Conservation (phyloP, 2,797 vertebrate genomes). For the Coreius guichenoti region DNA sequence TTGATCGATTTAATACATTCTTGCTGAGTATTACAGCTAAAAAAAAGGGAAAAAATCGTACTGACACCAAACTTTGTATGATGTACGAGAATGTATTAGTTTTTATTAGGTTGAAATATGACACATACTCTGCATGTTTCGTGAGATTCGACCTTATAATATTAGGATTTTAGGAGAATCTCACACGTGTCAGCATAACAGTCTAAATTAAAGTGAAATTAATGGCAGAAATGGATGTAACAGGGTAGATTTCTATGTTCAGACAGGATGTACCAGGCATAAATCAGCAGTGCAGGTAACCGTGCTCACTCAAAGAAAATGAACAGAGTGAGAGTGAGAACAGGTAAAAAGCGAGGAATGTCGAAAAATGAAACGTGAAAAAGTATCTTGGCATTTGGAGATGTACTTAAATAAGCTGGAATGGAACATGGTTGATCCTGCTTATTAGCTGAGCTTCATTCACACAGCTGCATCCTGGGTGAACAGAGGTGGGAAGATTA, state of each 20-base stretch:
- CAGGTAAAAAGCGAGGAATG: conserved; percentile 57
- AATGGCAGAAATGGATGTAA: conserved; percentile 7
- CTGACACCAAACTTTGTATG: neutral
- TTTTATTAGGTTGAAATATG: neutral
- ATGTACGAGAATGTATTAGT: neutral
- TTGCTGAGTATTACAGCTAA: neutral
- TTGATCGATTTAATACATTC: neutral
- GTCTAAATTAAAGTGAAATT: neutral
- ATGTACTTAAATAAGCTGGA: conserved; percentile 75
- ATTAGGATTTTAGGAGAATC: neutral
- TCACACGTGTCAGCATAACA: neutral
- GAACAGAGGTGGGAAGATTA: conserved; percentile 50
- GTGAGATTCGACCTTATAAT: neutral
- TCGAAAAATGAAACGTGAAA: conserved; percentile 30
- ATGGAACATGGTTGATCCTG: conserved; percentile 65
- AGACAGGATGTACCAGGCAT: conserved; percentile 64
- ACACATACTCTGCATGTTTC: neutral
- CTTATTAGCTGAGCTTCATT: conserved; percentile 56
- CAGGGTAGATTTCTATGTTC: conserved; percentile 11
- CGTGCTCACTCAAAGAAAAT: conserved; percentile 63
- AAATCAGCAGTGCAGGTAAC: conserved; percentile 69
- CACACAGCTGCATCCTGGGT: conserved; percentile 32
- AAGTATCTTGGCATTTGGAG: conserved; percentile 60
- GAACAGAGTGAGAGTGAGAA: conserved; percentile 59
- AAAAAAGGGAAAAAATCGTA: neutral